Base-by-base conservation (phyloP, 2,888 invertebrate species). In the Tryphoninae sp. region DNA sequence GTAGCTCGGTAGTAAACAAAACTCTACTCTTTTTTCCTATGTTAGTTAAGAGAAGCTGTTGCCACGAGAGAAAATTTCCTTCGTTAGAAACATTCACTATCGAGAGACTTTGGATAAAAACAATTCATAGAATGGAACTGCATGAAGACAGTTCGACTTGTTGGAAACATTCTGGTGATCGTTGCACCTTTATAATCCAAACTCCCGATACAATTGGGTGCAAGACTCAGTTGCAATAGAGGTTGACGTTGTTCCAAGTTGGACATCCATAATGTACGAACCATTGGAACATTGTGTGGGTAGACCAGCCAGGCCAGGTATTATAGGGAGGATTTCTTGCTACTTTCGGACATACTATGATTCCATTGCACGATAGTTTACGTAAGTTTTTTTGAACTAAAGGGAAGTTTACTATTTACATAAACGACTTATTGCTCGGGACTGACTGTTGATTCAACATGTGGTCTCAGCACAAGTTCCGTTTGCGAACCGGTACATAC, bases 401-500 rank as follows among this genome's bases (percentile, higher is more conserved):
- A 73, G 51, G 61, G 49, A 84, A 87, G 83, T 84, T 87, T 84
- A 83, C 82, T 84, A 86, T 85, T 86, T 85, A 84, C 86, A 83
- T 83, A 87, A 84, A 81, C 84, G 82, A 87, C 86, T 83, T 85
- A 86, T 83, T 82, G 80, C 67, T 78, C 33, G 51, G 72, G 80
- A 67, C 64, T 73, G 75, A 83, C 77, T 83, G 80, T 83, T 85
- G 67, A 71, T 26, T 78, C 72, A 78, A 82, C 82, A 22, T 80
- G 79, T 69, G 80, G 65, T 81, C 71, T 72, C 82, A 76, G 7
- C 6, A 33, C 33, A 33, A 6, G 7, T 6, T 33, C 33, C 33
- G 33, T 33, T 33, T 55, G 55, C 64, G 11, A 33, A 58, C 4
- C n/a, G 51, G 51, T n/a, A 51, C 51, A 51, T 33, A 33, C 33